A percentile compares a stretch with the other conserved stretches of the same genome.
These are phyloP conservation scores for Drosophila jambulina DNA, from an alignment of 1,140 invertebrate genomes.

Conservation along the genomic window DNA sequence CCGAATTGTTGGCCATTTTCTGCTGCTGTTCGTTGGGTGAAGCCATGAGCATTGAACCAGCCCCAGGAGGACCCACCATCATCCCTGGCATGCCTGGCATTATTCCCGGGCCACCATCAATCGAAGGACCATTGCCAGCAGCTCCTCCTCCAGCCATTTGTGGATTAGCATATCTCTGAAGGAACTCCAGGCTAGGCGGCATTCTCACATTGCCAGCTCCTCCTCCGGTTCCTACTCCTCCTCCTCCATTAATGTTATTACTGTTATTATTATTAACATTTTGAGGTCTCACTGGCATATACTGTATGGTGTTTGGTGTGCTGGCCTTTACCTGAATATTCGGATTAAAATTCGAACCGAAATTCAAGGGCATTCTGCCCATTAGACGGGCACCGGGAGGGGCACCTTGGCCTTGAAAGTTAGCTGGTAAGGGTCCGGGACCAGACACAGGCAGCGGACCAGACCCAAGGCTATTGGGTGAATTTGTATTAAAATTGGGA, in stretches of 20 bases:
- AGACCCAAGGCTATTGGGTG: constrained; percentile 56
- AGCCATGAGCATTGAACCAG: constrained; percentile 59
- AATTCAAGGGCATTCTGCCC: constrained; percentile 84
- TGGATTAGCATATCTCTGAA: constrained; percentile 94
- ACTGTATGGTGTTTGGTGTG: constrained; percentile 99
- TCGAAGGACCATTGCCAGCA: constrained; percentile 87
- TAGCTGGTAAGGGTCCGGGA: constrained; percentile 49
- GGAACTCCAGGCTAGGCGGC: constrained; percentile 96
- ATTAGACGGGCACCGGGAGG: constrained; percentile 84
- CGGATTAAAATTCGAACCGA: constrained; percentile 85
- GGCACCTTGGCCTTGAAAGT: constrained; percentile 84
- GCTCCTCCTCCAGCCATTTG: constrained; percentile 81
- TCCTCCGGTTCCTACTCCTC: constrained; percentile 4
- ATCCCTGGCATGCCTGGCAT: constrained; percentile 44
- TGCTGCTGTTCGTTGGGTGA: constrained; percentile 47
- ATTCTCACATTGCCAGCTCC: constrained; percentile 86
- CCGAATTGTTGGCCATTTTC: constrained; percentile 59
- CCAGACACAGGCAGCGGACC: constrained; percentile 27
- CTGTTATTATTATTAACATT: constrained; percentile 86
- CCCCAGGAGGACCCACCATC: constrained; percentile 77
- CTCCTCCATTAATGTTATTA: constrained; percentile 6
- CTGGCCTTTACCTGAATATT: constrained; percentile 97
- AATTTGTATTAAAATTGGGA: constrained; percentile 38
- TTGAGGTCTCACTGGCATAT: constrained; percentile 95
- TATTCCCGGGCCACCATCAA: constrained; percentile 42